Evolutionary conservation across 2,113 vertebrate species (phyloP).

Genomic region (Indicator maculatus): DNA sequence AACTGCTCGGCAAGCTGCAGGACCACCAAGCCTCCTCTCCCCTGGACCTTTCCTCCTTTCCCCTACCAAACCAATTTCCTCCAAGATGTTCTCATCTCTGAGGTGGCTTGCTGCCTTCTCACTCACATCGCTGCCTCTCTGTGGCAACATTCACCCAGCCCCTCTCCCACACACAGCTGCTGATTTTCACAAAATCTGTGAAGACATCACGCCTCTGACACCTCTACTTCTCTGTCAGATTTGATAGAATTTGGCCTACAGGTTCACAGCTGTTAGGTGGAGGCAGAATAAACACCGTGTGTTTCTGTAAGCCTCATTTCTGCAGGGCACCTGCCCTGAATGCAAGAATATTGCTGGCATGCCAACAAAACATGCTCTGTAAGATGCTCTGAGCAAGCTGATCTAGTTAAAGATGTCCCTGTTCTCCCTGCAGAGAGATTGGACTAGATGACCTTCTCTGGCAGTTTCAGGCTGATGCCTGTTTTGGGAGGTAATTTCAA

Average conservation of each 20-base stretch:
- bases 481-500: no score
- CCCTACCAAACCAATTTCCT: background rate
- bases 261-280: slow-evolving; percentile 53
- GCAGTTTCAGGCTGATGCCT: no score
- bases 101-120: background rate
- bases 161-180: slow-evolving; percentile 49
- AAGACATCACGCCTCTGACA: slow-evolving; percentile 36
- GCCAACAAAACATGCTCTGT: background rate
- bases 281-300: slow-evolving; percentile 33
- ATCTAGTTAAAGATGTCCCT: no score
- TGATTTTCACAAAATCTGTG: slow-evolving; percentile 38
- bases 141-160: background rate
- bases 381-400: background rate
- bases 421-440: no score
- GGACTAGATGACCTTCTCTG: no score
- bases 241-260: slow-evolving; percentile 60
- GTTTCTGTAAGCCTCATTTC: slow-evolving; percentile 32
- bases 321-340: slow-evolving; percentile 22
- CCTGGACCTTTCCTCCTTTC: background rate
- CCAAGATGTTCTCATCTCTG: background rate
- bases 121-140: slow-evolving; percentile 12
- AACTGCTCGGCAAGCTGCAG: background rate
- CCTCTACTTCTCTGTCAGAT: slow-evolving; percentile 41
- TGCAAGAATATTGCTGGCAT: background rate
- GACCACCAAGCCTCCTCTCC: background rate